Evolutionary conservation across 2,888 invertebrate genomes (phyloP), one percentile per base, ranked within the genome.

Genomic region (Perizoma flavofasciatum): DNA sequence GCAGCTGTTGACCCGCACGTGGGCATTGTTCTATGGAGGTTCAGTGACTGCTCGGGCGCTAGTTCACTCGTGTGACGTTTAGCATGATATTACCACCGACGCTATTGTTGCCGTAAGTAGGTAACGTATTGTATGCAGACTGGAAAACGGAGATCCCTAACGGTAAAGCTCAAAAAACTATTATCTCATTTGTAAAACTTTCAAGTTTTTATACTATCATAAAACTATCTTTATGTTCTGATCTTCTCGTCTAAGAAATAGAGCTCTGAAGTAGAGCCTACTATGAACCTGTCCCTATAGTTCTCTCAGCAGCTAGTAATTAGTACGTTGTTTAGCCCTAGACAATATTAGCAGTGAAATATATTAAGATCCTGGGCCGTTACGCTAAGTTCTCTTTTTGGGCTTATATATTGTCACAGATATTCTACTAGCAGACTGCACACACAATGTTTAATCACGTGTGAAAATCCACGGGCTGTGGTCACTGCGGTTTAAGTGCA

Each of bases 1-100:
- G 82, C 83, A 85, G 74, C 74, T 80, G 79, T 84, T 84, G 82
- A 82, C 78, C 82, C 66, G 75, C 77, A 78, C 79, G 76, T 77
- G 72, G 71, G 76, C 74, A 88, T 88, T 88, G 86, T 88, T 85
- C 76, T 79, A 77, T 69, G 64, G 71, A 84, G 77, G 89, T 86
- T 88, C 85, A 88, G 68, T 86, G 87, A 87, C 89, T 85, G 69
- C 61, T 62, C 77, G 68, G 75, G 77, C 78, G 77, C 76, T 73
- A 78, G 82, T 75, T 77, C 75, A 76, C 75, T 77, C 75, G 77
- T 78, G 75, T 81, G 79, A 79, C 75, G 77, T 79, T 82, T 82
- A 70, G 79, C 79, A 75, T 79, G 77, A 81, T 82, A 83, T 80
- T 77, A 73, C 72, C 67, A 68, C 72, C 71, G 71, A 73, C 71